Evolutionary conservation across 2,888 invertebrate genomes (phyloP), one percentile per base, ranked within the genome.

Genomic region (Girardia tigrina): DNA sequence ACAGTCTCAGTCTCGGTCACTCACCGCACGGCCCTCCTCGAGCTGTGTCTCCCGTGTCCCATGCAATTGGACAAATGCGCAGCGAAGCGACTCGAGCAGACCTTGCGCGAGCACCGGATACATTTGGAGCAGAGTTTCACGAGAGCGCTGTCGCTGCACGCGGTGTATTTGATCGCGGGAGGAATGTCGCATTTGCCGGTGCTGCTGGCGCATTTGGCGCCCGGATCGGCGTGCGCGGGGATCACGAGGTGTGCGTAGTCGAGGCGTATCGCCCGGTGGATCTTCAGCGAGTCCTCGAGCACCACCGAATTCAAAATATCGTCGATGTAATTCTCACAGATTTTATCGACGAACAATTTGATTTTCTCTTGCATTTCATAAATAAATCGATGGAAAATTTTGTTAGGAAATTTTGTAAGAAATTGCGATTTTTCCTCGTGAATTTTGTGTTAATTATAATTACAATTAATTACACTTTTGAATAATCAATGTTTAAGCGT

Each of bases 41-140:
- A 75, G 29, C 75, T 75, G 29, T 75, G 72, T 29, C 75, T 26
- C 16, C 75, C 75, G 8, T 73, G 29, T 26, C 75, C 75, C 75
- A 75, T 75, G 73, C 75, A 75, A 26, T 75, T 75, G 4, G 75
- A 75, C 6, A 75, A 29, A 75, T 75, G 75, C 6, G 75, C 72
- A 14, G 75, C 75, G 29, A 73, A 75, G 6, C 75, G 71, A 28
- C 72, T 70, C 2, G 75, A 72, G 20, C 72, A 72, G 27, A 75
- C 75, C 29, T 75, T 75, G 26, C 72, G 26, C 8, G 28, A 27
- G 29, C 75, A 75, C 26, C 69, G 23, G 12, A 75, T 69, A 26
- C 75, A 75, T 56, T 56, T 56, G 6, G 56, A 56, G 23, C 56
- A 56, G 4, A 56, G 4, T 56, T 56, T 56, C 4, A 56, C 56